Base-by-base conservation (phyloP, 2,888 invertebrate species). In the Andrena bicolor region DNA sequence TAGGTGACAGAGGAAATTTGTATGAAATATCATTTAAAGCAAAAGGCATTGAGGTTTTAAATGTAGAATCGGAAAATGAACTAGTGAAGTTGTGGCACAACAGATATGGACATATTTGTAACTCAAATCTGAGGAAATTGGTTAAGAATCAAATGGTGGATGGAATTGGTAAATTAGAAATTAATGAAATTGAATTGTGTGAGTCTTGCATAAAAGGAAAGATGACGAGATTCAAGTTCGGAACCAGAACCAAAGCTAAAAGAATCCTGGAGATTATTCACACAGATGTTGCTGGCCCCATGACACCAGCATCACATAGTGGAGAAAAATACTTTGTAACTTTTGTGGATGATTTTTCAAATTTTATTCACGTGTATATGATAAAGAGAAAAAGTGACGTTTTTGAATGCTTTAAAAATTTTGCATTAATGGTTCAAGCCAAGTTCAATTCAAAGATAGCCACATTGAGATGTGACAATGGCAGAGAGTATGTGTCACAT, bases 61-160 rank as follows among this genome's bases (percentile, higher is more conserved):
- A 48, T 4, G n/a, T 48, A 2, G 71, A 71, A 8, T 49, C 16
- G 2, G 71, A 60, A 20, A 61, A 28, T 28, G 30, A 28, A 0
- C 16, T 3, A 7, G 30, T 32, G n/a, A 61, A 5, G 4, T n/a
- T 71, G 28, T 71, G 61, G 71, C 71, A 71, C 20, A 71, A 61
- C 1, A 71, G 61, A 48, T 71, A 28, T 61, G 71, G 71, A 1
- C 71, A 71, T 49, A 61, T 71, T n/a, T 13, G 71, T 4, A 61
- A 71, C 30, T 48, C 61, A 20, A 61, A 4, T 20, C n/a, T 61
- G 0, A 49, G 7, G 10, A 71, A 49, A 26, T 8, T 71, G 2
- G 2, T 71, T 30, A 61, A 48, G 13, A 30, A 61, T 6, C 16
- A 58, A 8, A 60, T 71, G 71, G 71, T 71, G 6, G 28, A 71